Evolutionary conservation across 2,888 invertebrate genomes (phyloP), one percentile per base, ranked within the genome.

Genomic region (Ormyrus pomaceus): DNA sequence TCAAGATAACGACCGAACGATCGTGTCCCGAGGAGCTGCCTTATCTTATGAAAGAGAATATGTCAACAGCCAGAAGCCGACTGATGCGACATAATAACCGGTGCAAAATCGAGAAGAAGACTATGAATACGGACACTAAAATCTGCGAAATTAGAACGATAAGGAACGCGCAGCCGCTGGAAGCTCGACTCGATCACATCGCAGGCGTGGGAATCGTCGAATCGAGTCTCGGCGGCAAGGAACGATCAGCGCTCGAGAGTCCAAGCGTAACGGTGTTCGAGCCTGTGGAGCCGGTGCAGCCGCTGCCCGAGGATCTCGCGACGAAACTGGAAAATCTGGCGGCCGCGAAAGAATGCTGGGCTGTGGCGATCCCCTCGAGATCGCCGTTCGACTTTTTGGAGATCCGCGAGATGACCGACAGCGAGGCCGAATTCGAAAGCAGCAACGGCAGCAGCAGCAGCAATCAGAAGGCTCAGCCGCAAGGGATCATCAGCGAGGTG

Each of bases 401-500:
- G 78, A 90, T 90, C 59, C 87, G 82, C 66, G 90, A 90, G 79
- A 85, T 89, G 64, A 87, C 85, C 73, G 89, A 89, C 76, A 86
- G 86, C 81, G 89, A 90, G 66, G 82, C 84, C 50, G 89, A 88
- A 50, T 74, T 81, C 45, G 88, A 87, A 13, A 84, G 7, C 8
- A 13, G 55, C 48, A 19, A 19, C 19, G 9, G 19, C 5, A n/a
- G n/a, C 13, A 34, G 4, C 34, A 34, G 34, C 34, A 6, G 6
- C 45, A 59, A 71, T 9, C 69, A 70, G 9, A 62, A 66, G n/a
- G 5, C 19, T 4, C 79, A 84, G 66, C 81, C 74, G 10, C 80
- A 74, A n/a, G 79, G 66, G 9, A 76, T 82, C n/a, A 74, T 80
- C 46, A 92, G 95, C 11, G 95, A 95, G 88, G 93, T 92, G 45